Conservation (phyloP, 2,888 invertebrate genomes). For the Odontocerum albicorne region DNA sequence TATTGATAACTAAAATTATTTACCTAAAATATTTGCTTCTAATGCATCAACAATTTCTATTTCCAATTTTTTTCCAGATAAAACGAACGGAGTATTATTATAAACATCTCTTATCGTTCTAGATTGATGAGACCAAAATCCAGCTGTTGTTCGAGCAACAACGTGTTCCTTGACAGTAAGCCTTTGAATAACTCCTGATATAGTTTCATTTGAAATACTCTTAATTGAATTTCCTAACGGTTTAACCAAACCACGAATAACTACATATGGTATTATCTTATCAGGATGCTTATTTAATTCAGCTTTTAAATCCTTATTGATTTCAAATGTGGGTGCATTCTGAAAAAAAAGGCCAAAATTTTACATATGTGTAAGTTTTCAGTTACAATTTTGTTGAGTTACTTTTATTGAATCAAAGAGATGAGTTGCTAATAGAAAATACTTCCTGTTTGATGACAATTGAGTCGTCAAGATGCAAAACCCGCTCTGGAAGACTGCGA, state of each 20-base stretch:
- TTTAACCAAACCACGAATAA: conserved; percentile 73
- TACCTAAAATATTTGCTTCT: conserved; percentile 69
- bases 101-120: conserved; percentile 76
- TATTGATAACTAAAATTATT: too few species aligned
- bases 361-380: background rate
- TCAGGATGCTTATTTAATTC: conserved; percentile 64
- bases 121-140: conserved; percentile 84
- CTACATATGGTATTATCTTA: conserved; percentile 71
- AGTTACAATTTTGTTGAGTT: too few species aligned
- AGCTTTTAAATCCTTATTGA: conserved; percentile 64
- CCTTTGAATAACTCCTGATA: conserved; percentile 79
- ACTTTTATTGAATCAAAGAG: too few species aligned
- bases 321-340: conserved; percentile 70
- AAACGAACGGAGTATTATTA: conserved; percentile 78
- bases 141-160: conserved; percentile 78
- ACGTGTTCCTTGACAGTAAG: conserved; percentile 82
- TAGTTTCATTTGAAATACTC: conserved; percentile 71
- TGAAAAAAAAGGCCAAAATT: conserved; percentile 43
- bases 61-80: conserved; percentile 61
- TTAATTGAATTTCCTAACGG: conserved; percentile 75
- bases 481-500: too few species aligned
- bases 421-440: too few species aligned
- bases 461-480: background rate
- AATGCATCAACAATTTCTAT: conserved; percentile 78
- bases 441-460: background rate